Conservation (phyloP, 1,140 invertebrate genomes). For the Zeugodacus cucurbitae region DNA sequence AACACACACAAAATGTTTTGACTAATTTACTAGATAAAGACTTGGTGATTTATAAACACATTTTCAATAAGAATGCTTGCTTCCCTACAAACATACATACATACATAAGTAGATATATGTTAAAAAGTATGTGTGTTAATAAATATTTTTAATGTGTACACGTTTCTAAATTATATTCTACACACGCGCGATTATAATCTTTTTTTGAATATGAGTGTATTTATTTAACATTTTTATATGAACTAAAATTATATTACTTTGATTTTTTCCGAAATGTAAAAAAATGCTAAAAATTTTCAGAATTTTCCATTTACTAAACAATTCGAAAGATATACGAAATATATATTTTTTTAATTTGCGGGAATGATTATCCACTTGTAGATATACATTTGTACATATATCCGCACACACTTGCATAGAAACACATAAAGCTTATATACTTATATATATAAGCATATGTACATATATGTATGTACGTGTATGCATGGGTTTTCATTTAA, state of each 20-base stretch:
- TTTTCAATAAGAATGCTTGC: too few species aligned
- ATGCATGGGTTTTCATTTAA: background rate
- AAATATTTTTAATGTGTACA: background rate
- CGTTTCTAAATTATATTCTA: background rate
- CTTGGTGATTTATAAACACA: too few species aligned
- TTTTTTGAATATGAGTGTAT: background rate
- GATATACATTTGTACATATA: too few species aligned
- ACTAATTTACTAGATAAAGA: background rate
- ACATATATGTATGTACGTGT: background rate
- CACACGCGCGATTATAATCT: background rate
- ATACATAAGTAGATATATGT: background rate
- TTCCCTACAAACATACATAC: too few species aligned
- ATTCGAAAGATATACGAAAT: background rate
- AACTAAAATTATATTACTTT: background rate
- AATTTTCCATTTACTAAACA: background rate
- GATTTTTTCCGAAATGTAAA: background rate
- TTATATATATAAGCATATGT: background rate
- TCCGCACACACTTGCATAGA: background rate
- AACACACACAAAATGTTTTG: background rate
- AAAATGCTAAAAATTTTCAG: background rate
- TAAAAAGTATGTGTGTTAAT: background rate
- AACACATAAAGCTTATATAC: background rate
- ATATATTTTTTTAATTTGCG: too few species aligned
- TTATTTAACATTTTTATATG: background rate
- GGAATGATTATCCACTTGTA: background rate